Conservation (phyloP, 2,113 vertebrate species). For the Coracopsis vasa region DNA sequence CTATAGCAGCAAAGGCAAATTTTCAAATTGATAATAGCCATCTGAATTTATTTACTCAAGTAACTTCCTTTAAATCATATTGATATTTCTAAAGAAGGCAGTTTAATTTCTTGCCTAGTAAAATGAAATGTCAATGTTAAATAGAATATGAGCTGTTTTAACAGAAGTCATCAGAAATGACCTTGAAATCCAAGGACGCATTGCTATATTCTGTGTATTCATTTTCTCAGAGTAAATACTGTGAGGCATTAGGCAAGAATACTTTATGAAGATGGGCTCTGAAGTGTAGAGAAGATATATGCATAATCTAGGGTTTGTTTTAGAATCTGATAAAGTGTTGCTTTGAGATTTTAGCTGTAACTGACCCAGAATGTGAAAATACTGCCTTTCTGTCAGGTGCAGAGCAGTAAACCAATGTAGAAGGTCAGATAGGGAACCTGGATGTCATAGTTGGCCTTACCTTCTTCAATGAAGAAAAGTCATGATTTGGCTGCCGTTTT, state of each 20-base stretch:
- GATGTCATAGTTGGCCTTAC: too few relatives aligned
- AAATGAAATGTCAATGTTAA: background rate
- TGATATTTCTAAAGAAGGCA: conserved; percentile 21
- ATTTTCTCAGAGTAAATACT: conserved; percentile 17
- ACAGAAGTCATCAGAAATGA: background rate
- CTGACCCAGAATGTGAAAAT: background rate
- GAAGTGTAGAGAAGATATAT: background rate
- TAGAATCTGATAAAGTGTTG: background rate
- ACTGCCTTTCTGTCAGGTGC: background rate
- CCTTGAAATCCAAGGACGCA: background rate
- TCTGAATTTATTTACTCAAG: conserved; percentile 1
- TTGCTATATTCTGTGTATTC: background rate
- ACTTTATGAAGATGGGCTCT: background rate
- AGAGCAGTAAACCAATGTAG: background rate
- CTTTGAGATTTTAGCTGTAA: background rate
- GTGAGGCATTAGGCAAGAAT: background rate
- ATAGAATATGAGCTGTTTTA: background rate
- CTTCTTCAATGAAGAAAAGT: background rate
- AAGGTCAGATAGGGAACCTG: background rate
- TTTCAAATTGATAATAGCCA: background rate
- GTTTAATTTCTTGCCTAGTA: conserved; percentile 10
- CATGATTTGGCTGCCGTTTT: background rate
- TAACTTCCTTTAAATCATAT: background rate
- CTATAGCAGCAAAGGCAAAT: background rate
- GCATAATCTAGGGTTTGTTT: background rate